phyloP scores from a whole-genome alignment of 92 coral and sea anemone genomes.

The Bergia puertoricense region DNA sequence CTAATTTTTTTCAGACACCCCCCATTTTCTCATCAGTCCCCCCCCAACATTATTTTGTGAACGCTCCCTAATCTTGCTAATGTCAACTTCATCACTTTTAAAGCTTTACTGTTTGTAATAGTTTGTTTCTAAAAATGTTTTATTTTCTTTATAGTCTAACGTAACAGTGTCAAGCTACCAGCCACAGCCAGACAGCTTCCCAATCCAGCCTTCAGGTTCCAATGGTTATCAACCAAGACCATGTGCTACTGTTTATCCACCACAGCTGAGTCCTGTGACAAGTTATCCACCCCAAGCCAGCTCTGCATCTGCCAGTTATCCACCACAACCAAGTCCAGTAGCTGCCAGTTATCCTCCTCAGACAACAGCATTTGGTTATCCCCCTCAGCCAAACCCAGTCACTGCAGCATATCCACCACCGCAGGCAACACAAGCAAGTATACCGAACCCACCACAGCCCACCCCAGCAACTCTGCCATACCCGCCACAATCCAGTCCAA shows the following conservation, averaged over 20 bases:
- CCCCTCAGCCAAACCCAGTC: constrained; percentile 23
- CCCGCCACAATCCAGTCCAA: constrained; percentile 20
- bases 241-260: constrained; percentile 5
- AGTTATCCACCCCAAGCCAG: constrained; percentile 36
- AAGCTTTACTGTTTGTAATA: not conserved
- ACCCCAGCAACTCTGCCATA: not conserved
- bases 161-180: constrained; percentile 16
- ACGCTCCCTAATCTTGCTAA: no score
- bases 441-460: constrained; percentile 4
- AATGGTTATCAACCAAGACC: constrained; percentile 15
- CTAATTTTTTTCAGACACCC: no score
- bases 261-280: constrained; percentile 34
- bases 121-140: no score
- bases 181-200: not conserved
- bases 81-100: not conserved
- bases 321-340: constrained; percentile 28
- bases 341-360: constrained; percentile 38
- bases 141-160: not conserved
- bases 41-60: no score
- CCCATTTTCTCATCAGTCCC: no score
- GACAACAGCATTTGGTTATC: constrained; percentile 40
- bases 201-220: not conserved
- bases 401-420: constrained; percentile 11
- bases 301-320: not conserved
- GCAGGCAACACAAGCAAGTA: constrained; percentile 11